These are phyloP conservation scores for Fragum fragum DNA, from an alignment of 2,888 invertebrate species.

Conservation along the genomic window DNA sequence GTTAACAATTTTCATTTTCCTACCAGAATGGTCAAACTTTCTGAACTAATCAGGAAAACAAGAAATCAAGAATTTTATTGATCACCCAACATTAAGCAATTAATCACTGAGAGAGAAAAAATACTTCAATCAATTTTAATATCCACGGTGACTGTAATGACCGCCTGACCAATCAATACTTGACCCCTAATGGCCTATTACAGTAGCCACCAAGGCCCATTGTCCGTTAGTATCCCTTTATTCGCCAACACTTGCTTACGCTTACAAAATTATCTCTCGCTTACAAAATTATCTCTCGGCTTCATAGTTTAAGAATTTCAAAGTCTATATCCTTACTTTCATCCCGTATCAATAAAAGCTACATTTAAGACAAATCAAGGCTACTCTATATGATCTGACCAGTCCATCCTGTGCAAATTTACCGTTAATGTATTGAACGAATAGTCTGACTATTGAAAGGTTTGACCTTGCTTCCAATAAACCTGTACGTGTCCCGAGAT, in stretches of 20 bases:
- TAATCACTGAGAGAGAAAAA: conserved; percentile 31
- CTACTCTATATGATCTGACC: too few relatives aligned
- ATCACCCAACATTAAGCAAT: conserved; percentile 38
- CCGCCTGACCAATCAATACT: conserved; percentile 24
- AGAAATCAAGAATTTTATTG: conserved; percentile 9
- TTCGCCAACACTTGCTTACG: not conserved
- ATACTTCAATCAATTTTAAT: conserved; percentile 33
- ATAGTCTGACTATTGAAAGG: not conserved
- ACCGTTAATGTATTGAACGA: not conserved
- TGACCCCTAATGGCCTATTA: conserved; percentile 9
- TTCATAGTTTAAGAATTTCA: too few relatives aligned
- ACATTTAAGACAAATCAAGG: too few relatives aligned
- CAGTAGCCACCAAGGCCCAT: conserved; percentile 1
- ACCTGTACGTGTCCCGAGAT: conserved; percentile 1
- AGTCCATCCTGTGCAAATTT: not conserved
- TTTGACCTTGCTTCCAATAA: not conserved
- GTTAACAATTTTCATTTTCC: too few relatives aligned
- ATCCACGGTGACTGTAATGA: conserved; percentile 19
- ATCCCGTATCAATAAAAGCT: too few relatives aligned
- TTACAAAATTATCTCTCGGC: too few relatives aligned
- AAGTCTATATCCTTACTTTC: too few relatives aligned
- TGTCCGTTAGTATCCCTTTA: conserved; percentile 17
- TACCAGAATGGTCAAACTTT: too few relatives aligned
- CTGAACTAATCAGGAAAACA: too few relatives aligned
- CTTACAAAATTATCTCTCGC: too few relatives aligned